Evolutionary conservation across 2,797 vertebrate genomes (phyloP).

Genomic region (Scolopax rusticola): DNA sequence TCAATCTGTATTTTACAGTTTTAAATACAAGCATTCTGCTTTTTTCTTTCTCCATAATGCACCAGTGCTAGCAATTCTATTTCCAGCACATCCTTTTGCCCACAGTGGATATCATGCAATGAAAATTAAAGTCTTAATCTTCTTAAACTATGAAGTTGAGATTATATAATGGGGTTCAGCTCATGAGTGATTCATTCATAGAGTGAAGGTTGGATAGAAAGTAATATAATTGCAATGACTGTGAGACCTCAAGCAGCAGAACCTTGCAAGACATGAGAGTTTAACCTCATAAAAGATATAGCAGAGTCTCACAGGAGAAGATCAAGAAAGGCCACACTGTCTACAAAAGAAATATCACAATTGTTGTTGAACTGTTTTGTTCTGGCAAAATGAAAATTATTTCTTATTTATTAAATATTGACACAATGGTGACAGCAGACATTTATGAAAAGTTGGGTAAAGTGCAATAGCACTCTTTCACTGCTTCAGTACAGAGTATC

Average conservation of each 20-base stretch:
- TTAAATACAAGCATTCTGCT: background rate
- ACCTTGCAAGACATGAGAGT: background rate
- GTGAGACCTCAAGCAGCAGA: conserved; percentile 29
- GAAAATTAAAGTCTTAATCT: conserved; percentile 10
- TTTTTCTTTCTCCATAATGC: background rate
- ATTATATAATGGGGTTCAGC: background rate
- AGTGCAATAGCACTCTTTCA: background rate
- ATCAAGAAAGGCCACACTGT: background rate
- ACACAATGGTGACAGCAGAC: background rate
- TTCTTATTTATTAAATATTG: background rate
- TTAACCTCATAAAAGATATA: background rate
- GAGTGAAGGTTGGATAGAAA: conserved; percentile 49
- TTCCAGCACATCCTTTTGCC: background rate
- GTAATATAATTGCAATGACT: conserved; percentile 34
- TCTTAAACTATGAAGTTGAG: background rate
- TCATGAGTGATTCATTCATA: background rate
- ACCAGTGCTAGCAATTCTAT: background rate
- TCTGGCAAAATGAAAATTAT: background rate
- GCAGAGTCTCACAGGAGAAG: background rate
- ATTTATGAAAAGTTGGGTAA: background rate
- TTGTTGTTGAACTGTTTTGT: background rate
- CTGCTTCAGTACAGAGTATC: background rate
- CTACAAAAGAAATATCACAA: background rate
- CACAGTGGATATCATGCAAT: background rate
- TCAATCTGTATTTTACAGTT: background rate